Conservation (phyloP, 2,113 vertebrate species). For the Stictonetta naevosa region DNA sequence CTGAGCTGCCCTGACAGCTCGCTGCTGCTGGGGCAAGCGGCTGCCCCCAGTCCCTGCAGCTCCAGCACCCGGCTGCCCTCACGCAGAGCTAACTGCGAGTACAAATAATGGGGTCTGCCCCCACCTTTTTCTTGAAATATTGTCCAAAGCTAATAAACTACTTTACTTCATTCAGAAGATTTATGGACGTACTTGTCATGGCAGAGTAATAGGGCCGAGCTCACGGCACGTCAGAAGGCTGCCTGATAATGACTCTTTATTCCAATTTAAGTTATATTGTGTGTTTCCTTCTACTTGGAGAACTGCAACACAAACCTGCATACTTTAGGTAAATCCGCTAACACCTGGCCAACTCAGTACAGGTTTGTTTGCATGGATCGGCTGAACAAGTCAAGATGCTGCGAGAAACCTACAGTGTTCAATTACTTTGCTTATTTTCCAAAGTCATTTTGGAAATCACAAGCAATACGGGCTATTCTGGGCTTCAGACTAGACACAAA, state of each 20-base stretch:
- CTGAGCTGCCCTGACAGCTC: neutral
- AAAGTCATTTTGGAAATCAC: constrained; percentile 30
- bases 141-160: neutral
- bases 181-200: neutral
- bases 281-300: neutral
- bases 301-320: neutral
- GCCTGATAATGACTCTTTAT: neutral
- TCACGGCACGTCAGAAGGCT: neutral
- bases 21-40: neutral
- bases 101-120: neutral
- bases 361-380: neutral
- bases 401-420: neutral
- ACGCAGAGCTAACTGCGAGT: neutral
- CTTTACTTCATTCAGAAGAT: neutral
- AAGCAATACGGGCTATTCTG: constrained; percentile 16
- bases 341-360: neutral
- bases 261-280: neutral
- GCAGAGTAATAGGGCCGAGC: neutral
- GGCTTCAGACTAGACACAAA: constrained; percentile 52
- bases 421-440: constrained; percentile 6
- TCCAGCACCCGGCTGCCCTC: neutral
- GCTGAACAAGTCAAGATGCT: neutral
- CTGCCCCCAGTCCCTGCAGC: neutral
- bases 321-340: neutral
- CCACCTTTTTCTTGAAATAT: neutral